These are phyloP conservation scores for Anthoptus insignis DNA, from an alignment of 2,888 invertebrate genomes.

Conservation along the genomic window DNA sequence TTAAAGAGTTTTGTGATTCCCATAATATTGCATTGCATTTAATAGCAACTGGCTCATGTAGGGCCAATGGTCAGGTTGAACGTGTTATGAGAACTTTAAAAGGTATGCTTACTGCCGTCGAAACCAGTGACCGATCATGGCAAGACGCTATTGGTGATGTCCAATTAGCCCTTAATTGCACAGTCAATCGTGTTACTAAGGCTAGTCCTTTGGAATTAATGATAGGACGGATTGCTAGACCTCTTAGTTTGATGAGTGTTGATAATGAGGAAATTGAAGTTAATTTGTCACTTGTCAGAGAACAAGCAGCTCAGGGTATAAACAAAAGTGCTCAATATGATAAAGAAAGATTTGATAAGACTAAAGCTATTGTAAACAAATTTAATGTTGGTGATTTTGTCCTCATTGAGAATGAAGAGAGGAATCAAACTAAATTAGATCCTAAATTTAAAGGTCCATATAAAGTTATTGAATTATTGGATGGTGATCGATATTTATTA, in stretches of 20 bases:
- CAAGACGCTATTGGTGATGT: conserved; percentile 47
- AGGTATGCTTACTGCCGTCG: conserved; percentile 30
- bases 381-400: background rate
- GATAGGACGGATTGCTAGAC: no score
- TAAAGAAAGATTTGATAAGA: no score
- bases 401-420: background rate
- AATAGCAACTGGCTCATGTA: conserved; percentile 45
- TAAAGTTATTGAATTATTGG: background rate
- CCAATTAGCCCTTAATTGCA: conserved; percentile 53
- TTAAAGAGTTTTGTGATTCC: conserved; percentile 33
- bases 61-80: conserved; percentile 56
- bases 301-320: no score
- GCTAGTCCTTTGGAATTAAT: no score
- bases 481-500: conserved; percentile 3
- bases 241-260: no score
- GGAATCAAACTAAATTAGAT: conserved; percentile 5
- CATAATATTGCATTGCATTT: conserved; percentile 39
- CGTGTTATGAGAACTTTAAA: conserved; percentile 50
- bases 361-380: no score
- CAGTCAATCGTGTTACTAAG: conserved; percentile 24
- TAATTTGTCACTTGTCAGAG: no score
- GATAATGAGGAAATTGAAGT: no score
- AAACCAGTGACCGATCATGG: conserved; percentile 47
- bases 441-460: conserved; percentile 21
- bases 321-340: no score